These are phyloP conservation scores for Tribolium freemani DNA, from an alignment of 2,888 invertebrate species.

Conservation along the genomic window DNA sequence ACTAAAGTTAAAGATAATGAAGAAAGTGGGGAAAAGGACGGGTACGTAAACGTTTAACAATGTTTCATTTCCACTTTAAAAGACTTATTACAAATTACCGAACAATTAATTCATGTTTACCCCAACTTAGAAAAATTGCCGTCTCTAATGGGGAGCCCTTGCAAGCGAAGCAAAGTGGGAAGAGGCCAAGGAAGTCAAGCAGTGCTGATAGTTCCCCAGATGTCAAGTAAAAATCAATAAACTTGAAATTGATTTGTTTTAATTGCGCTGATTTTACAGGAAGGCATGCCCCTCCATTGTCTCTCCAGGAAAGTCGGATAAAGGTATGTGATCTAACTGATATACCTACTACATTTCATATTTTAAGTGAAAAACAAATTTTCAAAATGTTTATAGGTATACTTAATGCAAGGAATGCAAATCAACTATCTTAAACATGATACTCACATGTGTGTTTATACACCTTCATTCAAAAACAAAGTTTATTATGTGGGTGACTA, in stretches of 20 bases:
- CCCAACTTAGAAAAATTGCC: constrained; percentile 31
- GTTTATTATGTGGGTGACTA: too few relatives aligned
- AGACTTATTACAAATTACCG: constrained; percentile 4
- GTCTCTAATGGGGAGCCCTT: background rate
- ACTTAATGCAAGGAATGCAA: too few relatives aligned
- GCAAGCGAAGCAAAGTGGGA: background rate
- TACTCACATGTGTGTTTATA: too few relatives aligned
- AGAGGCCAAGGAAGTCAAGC: constrained; percentile 29
- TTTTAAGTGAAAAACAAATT: too few relatives aligned
- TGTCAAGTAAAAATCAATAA: constrained; percentile 17
- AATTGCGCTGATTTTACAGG: background rate
- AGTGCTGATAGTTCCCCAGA: constrained; percentile 30
- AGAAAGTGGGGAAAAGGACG: constrained; percentile 13
- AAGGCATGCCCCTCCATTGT: background rate
- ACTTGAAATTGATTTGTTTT: background rate
- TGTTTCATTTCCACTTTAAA: constrained; percentile 13
- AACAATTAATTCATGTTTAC: constrained; percentile 26
- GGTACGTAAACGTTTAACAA: constrained; percentile 35
- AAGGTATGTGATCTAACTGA: background rate
- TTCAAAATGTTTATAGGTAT: too few relatives aligned
- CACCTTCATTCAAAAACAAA: too few relatives aligned
- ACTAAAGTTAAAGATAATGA: constrained; percentile 22
- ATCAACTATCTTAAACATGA: too few relatives aligned
- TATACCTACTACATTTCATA: too few relatives aligned
- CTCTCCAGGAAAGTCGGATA: background rate